Percentiles rank a stretch among this genome's conserved stretches.
Evolutionary conservation across 2,888 invertebrate genomes (phyloP).

Genomic region (Nemoura dubitans): DNA sequence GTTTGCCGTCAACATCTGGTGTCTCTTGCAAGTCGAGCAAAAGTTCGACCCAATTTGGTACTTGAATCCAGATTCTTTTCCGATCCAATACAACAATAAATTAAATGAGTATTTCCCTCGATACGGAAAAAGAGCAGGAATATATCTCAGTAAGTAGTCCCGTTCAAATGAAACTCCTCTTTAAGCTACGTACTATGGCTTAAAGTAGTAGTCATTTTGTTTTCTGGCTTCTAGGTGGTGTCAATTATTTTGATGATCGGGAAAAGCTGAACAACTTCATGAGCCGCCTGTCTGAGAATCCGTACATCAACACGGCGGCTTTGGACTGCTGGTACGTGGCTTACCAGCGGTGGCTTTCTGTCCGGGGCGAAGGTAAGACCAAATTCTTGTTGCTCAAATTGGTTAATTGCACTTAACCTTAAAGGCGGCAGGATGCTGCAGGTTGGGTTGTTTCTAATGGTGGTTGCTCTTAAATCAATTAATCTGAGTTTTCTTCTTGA

Average conservation of each 20-base stretch:
- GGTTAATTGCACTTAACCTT: no score
- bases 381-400: no score
- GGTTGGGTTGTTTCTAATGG: no score
- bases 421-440: no score
- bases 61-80: constrained; percentile 59
- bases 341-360: constrained; percentile 56
- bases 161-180: neutral
- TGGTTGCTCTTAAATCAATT: no score
- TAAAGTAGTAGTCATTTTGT: neutral
- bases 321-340: constrained; percentile 58
- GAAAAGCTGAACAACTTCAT: constrained; percentile 55
- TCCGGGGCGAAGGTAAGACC: neutral
- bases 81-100: constrained; percentile 57
- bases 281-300: constrained; percentile 55
- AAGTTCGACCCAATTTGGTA: constrained; percentile 60
- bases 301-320: constrained; percentile 57
- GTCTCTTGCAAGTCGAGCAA: constrained; percentile 57
- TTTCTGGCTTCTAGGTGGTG: constrained; percentile 53
- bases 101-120: constrained; percentile 58
- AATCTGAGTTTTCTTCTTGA: no score
- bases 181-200: neutral
- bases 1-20: constrained; percentile 58
- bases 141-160: constrained; percentile 55
- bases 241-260: constrained; percentile 58
- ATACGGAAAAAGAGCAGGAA: constrained; percentile 57